phyloP scores from a whole-genome alignment of 2,888 invertebrate genomes.

The Dryobotodes eremita region DNA sequence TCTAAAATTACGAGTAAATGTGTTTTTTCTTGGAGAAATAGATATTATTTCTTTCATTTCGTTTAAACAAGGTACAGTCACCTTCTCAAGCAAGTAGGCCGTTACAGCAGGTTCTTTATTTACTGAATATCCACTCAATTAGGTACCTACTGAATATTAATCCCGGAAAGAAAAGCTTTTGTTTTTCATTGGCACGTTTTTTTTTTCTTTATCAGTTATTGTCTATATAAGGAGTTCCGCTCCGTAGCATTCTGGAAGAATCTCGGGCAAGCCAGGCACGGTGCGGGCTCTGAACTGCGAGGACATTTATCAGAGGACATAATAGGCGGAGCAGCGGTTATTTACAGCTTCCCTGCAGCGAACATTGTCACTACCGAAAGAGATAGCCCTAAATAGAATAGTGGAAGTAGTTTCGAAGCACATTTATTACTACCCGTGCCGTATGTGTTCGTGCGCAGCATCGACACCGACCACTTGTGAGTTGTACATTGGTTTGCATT shows the following conservation, averaged over 20 bases:
- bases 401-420: slow-evolving; percentile 21
- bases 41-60: neutral
- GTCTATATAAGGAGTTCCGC: neutral
- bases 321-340: slow-evolving; percentile 60
- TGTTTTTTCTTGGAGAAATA: neutral
- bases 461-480: no score
- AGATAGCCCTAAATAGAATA: slow-evolving; percentile 49
- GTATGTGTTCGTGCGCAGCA: neutral
- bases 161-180: neutral
- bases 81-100: neutral
- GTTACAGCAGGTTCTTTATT: neutral
- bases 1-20: neutral
- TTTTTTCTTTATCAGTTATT: neutral
- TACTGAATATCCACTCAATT: neutral
- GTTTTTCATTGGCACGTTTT: neutral
- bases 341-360: slow-evolving; percentile 57
- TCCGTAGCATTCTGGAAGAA: slow-evolving; percentile 10
- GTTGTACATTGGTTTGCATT: neutral
- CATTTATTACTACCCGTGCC: slow-evolving; percentile 4
- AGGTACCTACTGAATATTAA: neutral
- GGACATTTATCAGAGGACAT: slow-evolving; percentile 49
- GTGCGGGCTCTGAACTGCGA: slow-evolving; percentile 1
- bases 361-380: slow-evolving; percentile 45
- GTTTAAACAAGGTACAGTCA: neutral
- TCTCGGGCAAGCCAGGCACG: neutral